phyloP scores from a whole-genome alignment of 2,113 vertebrate species.

The Stercorarius parasiticus region DNA sequence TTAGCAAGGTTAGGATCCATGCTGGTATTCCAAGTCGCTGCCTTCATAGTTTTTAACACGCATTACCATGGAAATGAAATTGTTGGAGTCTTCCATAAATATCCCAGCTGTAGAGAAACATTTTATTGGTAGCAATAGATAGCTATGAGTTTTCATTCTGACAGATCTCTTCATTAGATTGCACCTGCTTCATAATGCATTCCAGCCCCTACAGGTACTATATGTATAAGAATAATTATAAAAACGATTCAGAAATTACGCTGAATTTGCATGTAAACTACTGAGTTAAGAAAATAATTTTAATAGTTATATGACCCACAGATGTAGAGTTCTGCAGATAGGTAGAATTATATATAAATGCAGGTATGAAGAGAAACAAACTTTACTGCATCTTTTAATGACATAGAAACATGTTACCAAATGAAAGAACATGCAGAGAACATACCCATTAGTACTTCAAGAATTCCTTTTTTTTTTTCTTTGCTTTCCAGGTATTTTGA shows the following conservation, averaged over 20 bases:
- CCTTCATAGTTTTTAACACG: neutral
- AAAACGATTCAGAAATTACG: neutral
- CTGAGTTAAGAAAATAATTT: neutral
- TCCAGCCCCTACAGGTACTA: neutral
- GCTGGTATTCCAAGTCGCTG: neutral
- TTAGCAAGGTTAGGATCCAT: neutral
- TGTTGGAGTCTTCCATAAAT: neutral
- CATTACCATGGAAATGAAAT: neutral
- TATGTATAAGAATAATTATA: neutral
- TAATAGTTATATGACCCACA: neutral
- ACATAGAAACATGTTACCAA: neutral
- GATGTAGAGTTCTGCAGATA: neutral
- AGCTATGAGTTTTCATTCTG: neutral
- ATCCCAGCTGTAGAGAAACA: neutral
- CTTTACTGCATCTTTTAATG: neutral
- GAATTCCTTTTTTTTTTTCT: neutral
- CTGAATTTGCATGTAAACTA: neutral
- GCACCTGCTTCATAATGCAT: neutral
- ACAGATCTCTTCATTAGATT: neutral
- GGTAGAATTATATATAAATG: neutral
- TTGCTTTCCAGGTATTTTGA: neutral
- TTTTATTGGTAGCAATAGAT: neutral
- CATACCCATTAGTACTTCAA: neutral
- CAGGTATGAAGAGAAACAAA: neutral
- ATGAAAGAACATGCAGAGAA: neutral